phyloP scores from a whole-genome alignment of 2,888 invertebrate species.

The Agrotis ipsilon region DNA sequence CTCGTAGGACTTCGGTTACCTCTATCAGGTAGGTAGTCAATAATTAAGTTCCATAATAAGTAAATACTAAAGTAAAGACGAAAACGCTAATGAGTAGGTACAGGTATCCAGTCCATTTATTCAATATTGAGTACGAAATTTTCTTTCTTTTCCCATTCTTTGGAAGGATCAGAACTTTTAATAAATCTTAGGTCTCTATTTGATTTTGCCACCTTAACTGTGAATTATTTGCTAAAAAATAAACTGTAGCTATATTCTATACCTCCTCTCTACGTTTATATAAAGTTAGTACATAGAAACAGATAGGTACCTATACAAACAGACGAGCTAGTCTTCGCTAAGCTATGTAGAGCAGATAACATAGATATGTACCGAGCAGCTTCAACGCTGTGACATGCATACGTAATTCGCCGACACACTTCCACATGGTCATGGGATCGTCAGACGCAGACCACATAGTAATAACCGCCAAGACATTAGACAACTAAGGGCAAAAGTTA shows the following conservation, averaged over 20 bases:
- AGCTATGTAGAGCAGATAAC: slow-evolving; percentile 47
- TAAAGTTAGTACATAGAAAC: not conserved
- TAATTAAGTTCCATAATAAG: not conserved
- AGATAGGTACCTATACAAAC: not conserved
- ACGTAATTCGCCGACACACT: slow-evolving; percentile 48
- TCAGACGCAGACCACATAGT: slow-evolving; percentile 1
- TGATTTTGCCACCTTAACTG: not conserved
- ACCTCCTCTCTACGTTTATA: too few relatives aligned
- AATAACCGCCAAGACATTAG: slow-evolving; percentile 41
- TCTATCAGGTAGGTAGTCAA: slow-evolving; percentile 7
- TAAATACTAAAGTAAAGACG: not conserved
- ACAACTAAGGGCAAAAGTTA: slow-evolving; percentile 27
- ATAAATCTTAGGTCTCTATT: not conserved
- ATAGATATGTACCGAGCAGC: slow-evolving; percentile 38
- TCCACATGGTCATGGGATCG: slow-evolving; percentile 24
- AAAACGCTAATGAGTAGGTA: too few relatives aligned
- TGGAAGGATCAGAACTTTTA: not conserved
- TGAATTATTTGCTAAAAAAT: not conserved
- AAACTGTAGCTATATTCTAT: too few relatives aligned
- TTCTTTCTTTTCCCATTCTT: not conserved
- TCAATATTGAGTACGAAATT: not conserved
- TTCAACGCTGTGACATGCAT: slow-evolving; percentile 46
- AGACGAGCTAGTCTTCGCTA: slow-evolving; percentile 25
- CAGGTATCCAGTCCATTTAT: not conserved
- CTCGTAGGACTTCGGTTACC: slow-evolving; percentile 30